Percentiles rank a stretch among this genome's conserved stretches.
These are phyloP conservation scores for Xiphophorus couchianus DNA, from an alignment of 2,113 vertebrate species.

Conservation along the genomic window DNA sequence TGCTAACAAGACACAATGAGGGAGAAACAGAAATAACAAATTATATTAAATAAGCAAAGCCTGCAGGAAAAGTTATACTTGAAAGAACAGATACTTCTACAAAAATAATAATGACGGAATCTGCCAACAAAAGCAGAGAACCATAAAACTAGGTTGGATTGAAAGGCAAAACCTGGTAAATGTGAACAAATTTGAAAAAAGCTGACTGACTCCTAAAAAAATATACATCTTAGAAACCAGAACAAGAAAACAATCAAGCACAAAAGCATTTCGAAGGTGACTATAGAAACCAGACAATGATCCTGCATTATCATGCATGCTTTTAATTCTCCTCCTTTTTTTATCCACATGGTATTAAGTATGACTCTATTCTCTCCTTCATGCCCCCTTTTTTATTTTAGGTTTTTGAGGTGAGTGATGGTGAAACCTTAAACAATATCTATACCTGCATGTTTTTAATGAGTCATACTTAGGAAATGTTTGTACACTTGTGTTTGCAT, in stretches of 20 bases:
- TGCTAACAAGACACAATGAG: not conserved
- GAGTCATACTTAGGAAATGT: slow-evolving; percentile 54
- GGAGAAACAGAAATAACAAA: too few species aligned
- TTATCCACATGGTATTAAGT: slow-evolving; percentile 61
- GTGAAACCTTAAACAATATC: slow-evolving; percentile 33
- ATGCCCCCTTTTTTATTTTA: slow-evolving; percentile 91
- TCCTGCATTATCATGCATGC: slow-evolving; percentile 34
- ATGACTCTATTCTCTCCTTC: slow-evolving; percentile 82
- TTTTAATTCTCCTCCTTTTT: slow-evolving; percentile 12
- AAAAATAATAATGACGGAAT: not conserved
- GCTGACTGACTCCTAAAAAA: not conserved
- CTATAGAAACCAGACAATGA: not conserved
- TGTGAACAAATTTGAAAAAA: not conserved
- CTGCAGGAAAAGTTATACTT: too few species aligned
- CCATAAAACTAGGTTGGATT: not conserved
- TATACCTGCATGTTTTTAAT: slow-evolving; percentile 26
- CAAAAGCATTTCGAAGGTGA: not conserved
- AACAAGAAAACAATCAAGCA: not conserved
- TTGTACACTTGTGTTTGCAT: slow-evolving; percentile 27
- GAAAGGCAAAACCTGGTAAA: not conserved
- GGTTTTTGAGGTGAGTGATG: slow-evolving; percentile 95
- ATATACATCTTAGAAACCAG: not conserved
- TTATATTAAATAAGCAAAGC: too few species aligned
- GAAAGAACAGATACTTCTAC: not conserved
- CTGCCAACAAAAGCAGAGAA: not conserved